A percentile compares a stretch with the other conserved stretches of the same genome.
Evolutionary conservation across 2,113 vertebrate species (phyloP).

Genomic region (Calyptommatus sinebrachiatus): DNA sequence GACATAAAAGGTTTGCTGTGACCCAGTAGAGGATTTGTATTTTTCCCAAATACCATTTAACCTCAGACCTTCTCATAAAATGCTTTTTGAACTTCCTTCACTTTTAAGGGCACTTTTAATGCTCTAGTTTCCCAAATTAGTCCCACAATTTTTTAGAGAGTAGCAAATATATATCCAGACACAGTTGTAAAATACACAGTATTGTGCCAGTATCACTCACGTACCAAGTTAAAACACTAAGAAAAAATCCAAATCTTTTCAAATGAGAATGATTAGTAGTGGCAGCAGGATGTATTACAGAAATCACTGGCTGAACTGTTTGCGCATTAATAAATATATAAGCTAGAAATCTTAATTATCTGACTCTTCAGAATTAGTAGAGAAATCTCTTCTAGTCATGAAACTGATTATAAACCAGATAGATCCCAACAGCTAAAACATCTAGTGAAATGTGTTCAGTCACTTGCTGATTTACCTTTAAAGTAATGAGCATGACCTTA

Average conservation of each 20-base stretch:
- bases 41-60: neutral
- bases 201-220: neutral
- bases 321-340: neutral
- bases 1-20: neutral
- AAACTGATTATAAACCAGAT: slow-evolving; percentile 5
- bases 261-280: neutral
- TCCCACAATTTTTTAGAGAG: neutral
- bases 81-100: neutral
- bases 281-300: neutral
- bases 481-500: slow-evolving; percentile 48
- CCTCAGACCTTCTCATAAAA: neutral
- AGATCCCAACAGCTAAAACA: neutral
- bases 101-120: neutral
- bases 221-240: slow-evolving; percentile 15
- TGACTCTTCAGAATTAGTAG: neutral
- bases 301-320: too few species aligned
- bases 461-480: slow-evolving; percentile 38
- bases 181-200: slow-evolving; percentile 22
- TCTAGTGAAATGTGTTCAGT: slow-evolving; percentile 42
- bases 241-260: neutral
- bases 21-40: neutral
- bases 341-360: neutral
- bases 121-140: neutral
- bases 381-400: neutral
- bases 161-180: slow-evolving; percentile 3